These are phyloP conservation scores for Drosophila peninsularis DNA, from an alignment of 2,888 invertebrate genomes.

Conservation along the genomic window DNA sequence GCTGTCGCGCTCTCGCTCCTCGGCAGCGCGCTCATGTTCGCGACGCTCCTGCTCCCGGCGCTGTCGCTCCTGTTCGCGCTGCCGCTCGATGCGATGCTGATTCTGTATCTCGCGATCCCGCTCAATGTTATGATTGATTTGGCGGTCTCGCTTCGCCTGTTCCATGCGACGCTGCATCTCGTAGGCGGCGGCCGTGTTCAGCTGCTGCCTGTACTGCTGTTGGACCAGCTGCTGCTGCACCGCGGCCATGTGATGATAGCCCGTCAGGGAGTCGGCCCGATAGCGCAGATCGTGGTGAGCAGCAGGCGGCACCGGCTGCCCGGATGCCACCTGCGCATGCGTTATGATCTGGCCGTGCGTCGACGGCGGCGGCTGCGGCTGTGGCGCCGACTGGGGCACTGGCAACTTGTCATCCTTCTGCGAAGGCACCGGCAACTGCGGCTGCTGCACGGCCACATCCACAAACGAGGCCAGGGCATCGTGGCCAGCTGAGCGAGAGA, in stretches of 20 bases:
- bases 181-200: constrained; percentile 67
- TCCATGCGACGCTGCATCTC: constrained; percentile 79
- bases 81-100: constrained; percentile 76
- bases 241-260: constrained; percentile 81
- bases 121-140: constrained; percentile 75
- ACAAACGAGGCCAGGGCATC: constrained; percentile 95
- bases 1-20: constrained; percentile 80
- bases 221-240: constrained; percentile 74
- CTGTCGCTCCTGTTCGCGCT: constrained; percentile 81
- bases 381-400: constrained; percentile 59
- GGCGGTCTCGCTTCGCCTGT: constrained; percentile 76
- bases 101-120: constrained; percentile 82
- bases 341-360: constrained; percentile 32
- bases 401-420: constrained; percentile 84
- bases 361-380: constrained; percentile 46
- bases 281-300: constrained; percentile 84
- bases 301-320: constrained; percentile 58
- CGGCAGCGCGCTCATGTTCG: constrained; percentile 77
- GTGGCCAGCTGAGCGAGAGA: constrained; percentile 86
- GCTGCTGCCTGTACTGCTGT: constrained; percentile 71
- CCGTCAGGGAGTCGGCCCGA: constrained; percentile 85
- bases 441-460: constrained; percentile 96
- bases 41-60: constrained; percentile 73
- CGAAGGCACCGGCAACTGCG: constrained; percentile 94
- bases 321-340: constrained; percentile 47